Evolutionary conservation across 2,888 invertebrate species (phyloP).

Genomic region (Melipona bicolor): DNA sequence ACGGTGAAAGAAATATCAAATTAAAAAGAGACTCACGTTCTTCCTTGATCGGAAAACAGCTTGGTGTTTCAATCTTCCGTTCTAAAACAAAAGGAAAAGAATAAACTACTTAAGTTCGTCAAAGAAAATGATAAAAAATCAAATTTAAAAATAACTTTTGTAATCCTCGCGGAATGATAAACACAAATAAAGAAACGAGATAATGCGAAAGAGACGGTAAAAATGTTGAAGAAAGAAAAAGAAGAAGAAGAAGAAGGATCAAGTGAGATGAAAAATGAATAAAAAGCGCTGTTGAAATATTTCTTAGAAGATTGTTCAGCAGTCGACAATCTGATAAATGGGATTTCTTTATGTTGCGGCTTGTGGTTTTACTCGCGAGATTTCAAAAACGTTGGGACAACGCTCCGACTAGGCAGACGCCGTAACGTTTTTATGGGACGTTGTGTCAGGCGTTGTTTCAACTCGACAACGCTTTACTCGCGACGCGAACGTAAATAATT

Average conservation of each 20-base stretch:
- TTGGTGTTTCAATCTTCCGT: conserved; percentile 72
- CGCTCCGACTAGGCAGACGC: conserved; percentile 9
- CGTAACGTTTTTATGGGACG: conserved; percentile 64
- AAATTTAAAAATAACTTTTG: conserved; percentile 21
- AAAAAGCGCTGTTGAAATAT: neutral
- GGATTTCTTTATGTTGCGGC: conserved; percentile 14
- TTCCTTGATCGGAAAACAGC: conserved; percentile 75
- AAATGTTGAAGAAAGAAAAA: neutral
- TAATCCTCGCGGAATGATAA: conserved; percentile 1
- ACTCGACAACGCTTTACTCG: conserved; percentile 38
- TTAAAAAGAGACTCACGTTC: conserved; percentile 77
- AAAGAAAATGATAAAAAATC: conserved; percentile 48
- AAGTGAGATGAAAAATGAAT: neutral
- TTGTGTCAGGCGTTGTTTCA: conserved; percentile 52
- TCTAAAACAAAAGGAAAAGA: conserved; percentile 79
- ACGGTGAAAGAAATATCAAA: conserved; percentile 60
- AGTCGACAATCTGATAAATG: conserved; percentile 3
- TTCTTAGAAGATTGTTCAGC: neutral
- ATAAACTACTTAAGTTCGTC: conserved; percentile 61
- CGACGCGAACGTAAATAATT: conserved; percentile 58
- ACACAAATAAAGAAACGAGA: neutral
- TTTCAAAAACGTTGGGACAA: conserved; percentile 37
- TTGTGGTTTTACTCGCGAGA: conserved; percentile 32
- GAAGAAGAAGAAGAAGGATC: neutral
- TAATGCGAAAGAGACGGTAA: neutral